Evolutionary conservation across 2,797 vertebrate genomes (phyloP).

Genomic region (Pseudochaenichthys georgianus): DNA sequence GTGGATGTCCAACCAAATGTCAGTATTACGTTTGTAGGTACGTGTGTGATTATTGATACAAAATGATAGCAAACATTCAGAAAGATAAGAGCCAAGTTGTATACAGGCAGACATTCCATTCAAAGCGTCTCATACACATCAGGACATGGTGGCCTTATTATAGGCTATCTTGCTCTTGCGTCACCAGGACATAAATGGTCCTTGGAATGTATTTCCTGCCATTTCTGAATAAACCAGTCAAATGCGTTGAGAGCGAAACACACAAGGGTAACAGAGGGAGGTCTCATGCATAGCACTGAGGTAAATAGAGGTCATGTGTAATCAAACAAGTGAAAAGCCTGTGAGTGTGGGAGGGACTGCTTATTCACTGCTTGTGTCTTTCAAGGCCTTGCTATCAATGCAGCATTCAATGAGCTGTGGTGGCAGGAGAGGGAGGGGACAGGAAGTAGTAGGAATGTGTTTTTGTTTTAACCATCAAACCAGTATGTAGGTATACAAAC

Average conservation of each 20-base stretch:
- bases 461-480: conserved; percentile 4
- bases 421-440: conserved; percentile 15
- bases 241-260: neutral
- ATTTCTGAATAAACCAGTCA: neutral
- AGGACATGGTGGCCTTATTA: too few relatives aligned
- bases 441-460: conserved; percentile 3
- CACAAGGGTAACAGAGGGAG: neutral
- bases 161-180: neutral
- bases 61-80: neutral
- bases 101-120: neutral
- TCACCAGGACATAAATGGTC: too few relatives aligned
- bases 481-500: neutral
- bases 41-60: too few relatives aligned
- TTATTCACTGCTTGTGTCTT: conserved; percentile 26
- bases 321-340: conserved; percentile 10
- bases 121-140: neutral
- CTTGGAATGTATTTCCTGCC: too few relatives aligned
- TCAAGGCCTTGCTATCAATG: neutral
- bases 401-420: conserved; percentile 20
- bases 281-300: conserved; percentile 6
- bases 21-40: neutral
- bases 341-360: conserved; percentile 18
- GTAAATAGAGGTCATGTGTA: conserved; percentile 33
- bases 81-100: neutral
- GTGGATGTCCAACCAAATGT: neutral